Evolutionary conservation across 2,797 vertebrate species (phyloP), one percentile per base, ranked within the genome.

Genomic region (Acestrorhynchus altus): DNA sequence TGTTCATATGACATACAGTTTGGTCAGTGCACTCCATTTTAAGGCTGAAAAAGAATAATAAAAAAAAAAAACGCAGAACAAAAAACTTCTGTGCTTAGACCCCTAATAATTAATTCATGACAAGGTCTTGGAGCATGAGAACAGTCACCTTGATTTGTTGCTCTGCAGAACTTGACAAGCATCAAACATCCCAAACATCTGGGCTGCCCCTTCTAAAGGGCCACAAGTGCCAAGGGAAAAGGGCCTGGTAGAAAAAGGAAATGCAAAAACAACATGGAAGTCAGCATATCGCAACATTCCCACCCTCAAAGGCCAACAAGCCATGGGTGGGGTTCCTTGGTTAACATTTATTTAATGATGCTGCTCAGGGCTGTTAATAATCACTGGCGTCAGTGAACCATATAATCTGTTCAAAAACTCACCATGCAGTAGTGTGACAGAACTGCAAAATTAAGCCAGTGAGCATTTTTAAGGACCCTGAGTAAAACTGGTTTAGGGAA

Each of bases 221-320:
- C 64, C 69, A 79, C 16, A 68, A 79, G 26, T 67, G 81, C 6
- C 44, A 6, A 1, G 79, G 78, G 86, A 81, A 87, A 86, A 85
- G 84, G 72, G 8, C 47, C 9, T 13, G 66, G 71, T 59, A 70
- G 70, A 79, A 35, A 63, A 59, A 78, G 74, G 79, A 77, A 80
- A 78, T 70, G 47, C 72, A 54, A 73, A 61, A 81, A 90, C 82
- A 89, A 90, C 82, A 92, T 89, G 87, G 90, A 86, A 72, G 78
- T 78, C 81, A 86, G 84, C 87, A 12, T 72, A 57, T 75, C n/a
- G 56, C 54, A 69, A 40, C 65, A 87, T 88, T 91, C 87, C 93
- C 93, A 90, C 92, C 93, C 92, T 91, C 73, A 87, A 90, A 89
- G 72, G 88, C 90, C 60, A 92, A 87, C 90, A 79, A 84, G 63